Evolutionary conservation across 2,113 vertebrate genomes (phyloP).

Genomic region (Bungarus multicinctus): DNA sequence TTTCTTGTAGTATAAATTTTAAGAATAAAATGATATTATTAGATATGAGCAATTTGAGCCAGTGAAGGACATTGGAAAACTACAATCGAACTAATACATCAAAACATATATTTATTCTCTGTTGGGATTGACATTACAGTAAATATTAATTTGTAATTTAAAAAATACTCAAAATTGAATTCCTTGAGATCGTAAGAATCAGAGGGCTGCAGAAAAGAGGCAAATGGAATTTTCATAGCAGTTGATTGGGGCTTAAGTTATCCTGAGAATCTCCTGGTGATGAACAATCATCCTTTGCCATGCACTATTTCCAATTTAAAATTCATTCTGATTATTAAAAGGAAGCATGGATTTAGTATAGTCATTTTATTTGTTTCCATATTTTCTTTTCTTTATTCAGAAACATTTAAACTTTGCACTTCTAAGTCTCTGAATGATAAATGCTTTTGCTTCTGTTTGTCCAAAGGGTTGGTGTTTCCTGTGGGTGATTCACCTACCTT

Average conservation of each 20-base stretch:
- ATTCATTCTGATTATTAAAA: conserved; percentile 5
- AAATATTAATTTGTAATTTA: too few species aligned
- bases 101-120: too few species aligned
- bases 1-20: not conserved
- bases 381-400: conserved; percentile 4
- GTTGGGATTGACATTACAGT: too few species aligned
- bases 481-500: conserved; percentile 2
- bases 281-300: not conserved
- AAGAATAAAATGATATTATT: not conserved
- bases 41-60: not conserved
- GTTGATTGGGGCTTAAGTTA: not conserved
- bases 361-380: not conserved
- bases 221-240: not conserved
- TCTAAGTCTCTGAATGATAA: conserved; percentile 15
- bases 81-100: too few species aligned
- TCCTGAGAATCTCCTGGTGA: not conserved
- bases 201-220: not conserved
- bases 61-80: not conserved
- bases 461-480: conserved; percentile 35
- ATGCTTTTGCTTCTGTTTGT: conserved; percentile 10
- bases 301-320: not conserved
- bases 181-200: not conserved
- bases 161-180: not conserved
- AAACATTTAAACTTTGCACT: conserved; percentile 1
- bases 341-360: not conserved